Base-by-base conservation (phyloP, 2,888 invertebrate species). In the Andrena trimmerana region DNA sequence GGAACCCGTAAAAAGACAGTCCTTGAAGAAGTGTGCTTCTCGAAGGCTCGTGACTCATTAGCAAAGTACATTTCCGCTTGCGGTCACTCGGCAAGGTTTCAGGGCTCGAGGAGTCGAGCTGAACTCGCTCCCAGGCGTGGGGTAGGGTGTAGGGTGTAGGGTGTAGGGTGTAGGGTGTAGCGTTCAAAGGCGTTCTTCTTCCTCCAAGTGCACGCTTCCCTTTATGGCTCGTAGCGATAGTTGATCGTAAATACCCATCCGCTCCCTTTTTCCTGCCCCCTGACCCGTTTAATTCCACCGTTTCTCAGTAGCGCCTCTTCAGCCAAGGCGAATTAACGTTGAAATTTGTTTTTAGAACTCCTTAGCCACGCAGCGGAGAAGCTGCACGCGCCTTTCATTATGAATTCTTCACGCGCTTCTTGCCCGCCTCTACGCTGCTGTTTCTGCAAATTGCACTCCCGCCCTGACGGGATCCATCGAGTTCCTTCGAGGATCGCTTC, bases 351-450 rank as follows among this genome's bases (percentile, higher is more conserved):
- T 67, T 67, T 67, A 67, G 66, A 67, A 27, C 50, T 50, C 50
- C 50, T 48, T 50, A 31, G 29, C 60, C 16, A 31, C 29, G 29
- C 29, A 31, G 16, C 59, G 60, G 31, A 16, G 59, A 60, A 60
- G 16, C 29, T 31, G 60, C 60, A 16, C 31, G 20, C 66, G 31
- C 31, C 20, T 67, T 67, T 67, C 67, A 67, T 67, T 54, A 54
- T 24, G 67, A 67, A 67, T 67, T 54, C 67, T 67, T 67, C 67
- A 24, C 67, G 67, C 67, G 67, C 67, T 54, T 33, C 67, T 67
- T 13, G 16, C 52, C 31, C 52, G 52, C 20, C 31, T 24, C 20
- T 52, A 33, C 52, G 52, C 31, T 50, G 33, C 31, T 33, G 67
- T 54, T 67, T 67, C 67, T 24, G 52, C 33, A 67, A 67, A 67